Conservation (phyloP, 2,888 invertebrate genomes). For the Chloroclystis v-ata region DNA sequence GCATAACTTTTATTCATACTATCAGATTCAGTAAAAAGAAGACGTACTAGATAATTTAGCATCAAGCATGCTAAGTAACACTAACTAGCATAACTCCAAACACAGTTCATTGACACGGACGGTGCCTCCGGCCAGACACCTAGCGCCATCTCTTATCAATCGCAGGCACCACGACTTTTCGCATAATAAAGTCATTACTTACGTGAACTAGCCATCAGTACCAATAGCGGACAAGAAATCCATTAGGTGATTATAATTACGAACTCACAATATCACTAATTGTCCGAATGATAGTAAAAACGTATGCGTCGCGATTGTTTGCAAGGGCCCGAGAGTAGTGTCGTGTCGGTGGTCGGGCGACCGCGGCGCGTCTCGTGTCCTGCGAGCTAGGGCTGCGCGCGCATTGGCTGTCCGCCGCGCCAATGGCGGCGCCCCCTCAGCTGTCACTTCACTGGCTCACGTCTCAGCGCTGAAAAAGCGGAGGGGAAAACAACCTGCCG, state of each 20-base stretch:
- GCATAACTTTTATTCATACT: conserved; percentile 1
- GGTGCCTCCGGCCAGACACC: conserved; percentile 40
- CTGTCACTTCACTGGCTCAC: conserved; percentile 50
- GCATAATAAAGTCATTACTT: conserved; percentile 44
- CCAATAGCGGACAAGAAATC: conserved; percentile 41
- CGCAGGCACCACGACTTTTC: conserved; percentile 38
- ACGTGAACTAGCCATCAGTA: conserved; percentile 48
- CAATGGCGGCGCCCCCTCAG: conserved; percentile 49
- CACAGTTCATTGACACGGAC: conserved; percentile 69
- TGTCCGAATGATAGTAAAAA: conserved; percentile 38
- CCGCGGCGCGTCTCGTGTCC: conserved; percentile 36
- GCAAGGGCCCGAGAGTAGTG: conserved; percentile 70
- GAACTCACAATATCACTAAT: conserved; percentile 49
- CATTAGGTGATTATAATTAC: conserved; percentile 47
- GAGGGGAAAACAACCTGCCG: conserved; percentile 61
- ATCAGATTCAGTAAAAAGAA: conserved; percentile 37
- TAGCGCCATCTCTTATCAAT: conserved; percentile 66
- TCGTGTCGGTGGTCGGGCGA: conserved; percentile 26
- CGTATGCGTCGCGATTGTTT: conserved; percentile 52
- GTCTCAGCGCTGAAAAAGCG: conserved; percentile 53
- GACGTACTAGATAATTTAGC: conserved; percentile 28
- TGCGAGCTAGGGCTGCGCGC: conserved; percentile 53
- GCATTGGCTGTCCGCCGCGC: conserved; percentile 54
- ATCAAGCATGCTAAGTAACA: background rate
- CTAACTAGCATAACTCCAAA: conserved; percentile 31